These are phyloP conservation scores for Alectoris magna DNA, from an alignment of 2,797 vertebrate genomes.

Conservation along the genomic window DNA sequence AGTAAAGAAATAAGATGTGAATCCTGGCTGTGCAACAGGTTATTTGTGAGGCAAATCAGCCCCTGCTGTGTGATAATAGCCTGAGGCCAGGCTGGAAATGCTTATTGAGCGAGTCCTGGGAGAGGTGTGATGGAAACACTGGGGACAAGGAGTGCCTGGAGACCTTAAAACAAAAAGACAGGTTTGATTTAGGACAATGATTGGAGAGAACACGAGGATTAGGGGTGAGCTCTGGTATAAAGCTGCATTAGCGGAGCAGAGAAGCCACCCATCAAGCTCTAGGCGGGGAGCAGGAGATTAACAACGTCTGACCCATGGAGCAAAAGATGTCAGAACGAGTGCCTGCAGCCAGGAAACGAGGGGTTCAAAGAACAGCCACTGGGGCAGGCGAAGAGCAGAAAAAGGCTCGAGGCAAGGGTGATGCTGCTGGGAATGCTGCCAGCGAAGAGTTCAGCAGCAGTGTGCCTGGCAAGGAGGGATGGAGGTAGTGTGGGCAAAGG, in stretches of 20 bases:
- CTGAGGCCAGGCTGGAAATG: constrained; percentile 30
- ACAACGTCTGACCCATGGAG: constrained; percentile 20
- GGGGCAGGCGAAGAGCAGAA: constrained; percentile 10
- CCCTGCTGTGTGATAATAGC: background rate
- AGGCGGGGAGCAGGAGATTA: constrained; percentile 47
- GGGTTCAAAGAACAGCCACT: constrained; percentile 42
- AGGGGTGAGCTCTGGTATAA: constrained; percentile 33
- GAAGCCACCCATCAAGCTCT: background rate
- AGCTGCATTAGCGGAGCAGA: background rate
- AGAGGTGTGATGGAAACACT: constrained; percentile 48
- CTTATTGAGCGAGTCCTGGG: constrained; percentile 39
- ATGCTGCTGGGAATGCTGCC: background rate
- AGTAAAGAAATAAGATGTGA: constrained; percentile 5
- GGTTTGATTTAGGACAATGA: constrained; percentile 52
- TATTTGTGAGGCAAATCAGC: constrained; percentile 6
- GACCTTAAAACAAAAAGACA: constrained; percentile 48
- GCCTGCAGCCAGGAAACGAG: background rate
- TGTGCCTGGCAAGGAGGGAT: background rate
- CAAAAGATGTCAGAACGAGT: constrained; percentile 43
- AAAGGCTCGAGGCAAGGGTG: background rate
- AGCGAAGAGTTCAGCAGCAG: background rate
- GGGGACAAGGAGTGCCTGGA: constrained; percentile 48
- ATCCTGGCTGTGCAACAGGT: constrained; percentile 7
- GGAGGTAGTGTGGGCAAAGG: background rate
- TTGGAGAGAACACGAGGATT: constrained; percentile 23